Conservation (phyloP, 2,113 vertebrate species). For the Lepus americanus region DNA sequence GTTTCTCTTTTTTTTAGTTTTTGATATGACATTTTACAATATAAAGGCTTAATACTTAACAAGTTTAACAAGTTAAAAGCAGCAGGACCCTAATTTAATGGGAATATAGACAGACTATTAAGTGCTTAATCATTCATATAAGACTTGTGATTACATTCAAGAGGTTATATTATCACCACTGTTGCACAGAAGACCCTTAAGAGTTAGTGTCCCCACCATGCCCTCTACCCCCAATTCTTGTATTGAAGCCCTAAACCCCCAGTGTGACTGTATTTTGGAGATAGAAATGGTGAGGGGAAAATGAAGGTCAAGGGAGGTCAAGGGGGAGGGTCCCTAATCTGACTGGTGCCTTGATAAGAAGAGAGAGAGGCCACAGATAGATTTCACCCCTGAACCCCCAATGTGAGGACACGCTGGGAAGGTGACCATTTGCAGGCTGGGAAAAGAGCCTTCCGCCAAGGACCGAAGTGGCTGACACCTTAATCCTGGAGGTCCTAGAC, state of each 20-base stretch:
- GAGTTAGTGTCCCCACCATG: too few relatives aligned
- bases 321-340: neutral
- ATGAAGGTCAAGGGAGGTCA: neutral
- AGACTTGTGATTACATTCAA: neutral
- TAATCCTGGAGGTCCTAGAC: neutral
- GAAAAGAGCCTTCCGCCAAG: neutral
- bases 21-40: too few relatives aligned
- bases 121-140: neutral
- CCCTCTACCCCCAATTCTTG: neutral
- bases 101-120: neutral
- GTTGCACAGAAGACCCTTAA: neutral
- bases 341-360: neutral
- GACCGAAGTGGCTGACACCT: neutral
- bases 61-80: too few relatives aligned
- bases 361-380: neutral
- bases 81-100: too few relatives aligned
- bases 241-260: neutral
- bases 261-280: too few relatives aligned
- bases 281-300: too few relatives aligned
- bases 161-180: neutral
- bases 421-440: neutral
- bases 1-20: too few relatives aligned
- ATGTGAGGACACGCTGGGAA: neutral
- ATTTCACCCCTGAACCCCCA: too few relatives aligned
- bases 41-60: too few relatives aligned